phyloP scores from a whole-genome alignment of 2,888 invertebrate genomes.

The Bugulina stolonifera region DNA sequence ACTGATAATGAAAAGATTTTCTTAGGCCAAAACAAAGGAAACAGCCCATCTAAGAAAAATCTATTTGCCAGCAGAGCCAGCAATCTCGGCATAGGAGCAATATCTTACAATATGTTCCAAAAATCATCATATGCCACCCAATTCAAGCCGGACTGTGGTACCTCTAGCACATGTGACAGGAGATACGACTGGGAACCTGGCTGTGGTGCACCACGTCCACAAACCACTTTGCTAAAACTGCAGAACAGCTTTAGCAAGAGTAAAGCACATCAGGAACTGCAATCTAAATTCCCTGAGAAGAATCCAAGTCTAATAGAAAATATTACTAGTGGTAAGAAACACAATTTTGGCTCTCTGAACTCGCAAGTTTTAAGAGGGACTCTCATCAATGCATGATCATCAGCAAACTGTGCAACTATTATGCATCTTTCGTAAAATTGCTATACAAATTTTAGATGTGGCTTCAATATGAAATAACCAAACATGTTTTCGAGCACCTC shows the following conservation, averaged over 20 bases:
- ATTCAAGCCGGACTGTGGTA: background rate
- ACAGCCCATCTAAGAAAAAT: background rate
- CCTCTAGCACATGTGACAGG: background rate
- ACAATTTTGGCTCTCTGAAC: conserved; percentile 42
- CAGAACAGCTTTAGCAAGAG: conserved; percentile 47
- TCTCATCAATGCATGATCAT: conserved; percentile 10
- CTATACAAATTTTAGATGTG: no score
- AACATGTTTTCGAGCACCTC: no score
- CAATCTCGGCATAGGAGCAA: conserved; percentile 20
- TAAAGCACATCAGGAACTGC: conserved; percentile 38
- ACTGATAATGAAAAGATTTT: background rate
- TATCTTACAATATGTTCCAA: background rate
- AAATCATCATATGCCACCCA: conserved; percentile 21
- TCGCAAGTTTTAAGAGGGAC: conserved; percentile 43
- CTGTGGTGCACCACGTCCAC: conserved; percentile 40
- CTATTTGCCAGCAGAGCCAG: conserved; percentile 14
- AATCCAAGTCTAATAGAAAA: conserved; percentile 47
- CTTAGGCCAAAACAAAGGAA: background rate
- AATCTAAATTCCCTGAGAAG: conserved; percentile 39
- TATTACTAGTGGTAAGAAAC: conserved; percentile 43
- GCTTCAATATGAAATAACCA: no score
- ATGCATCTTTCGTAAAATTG: background rate
- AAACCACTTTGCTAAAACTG: conserved; percentile 38
- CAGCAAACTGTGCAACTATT: no score
- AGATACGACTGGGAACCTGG: conserved; percentile 41